phyloP scores from a whole-genome alignment of 2,797 vertebrate species.

The Todus mexicanus region DNA sequence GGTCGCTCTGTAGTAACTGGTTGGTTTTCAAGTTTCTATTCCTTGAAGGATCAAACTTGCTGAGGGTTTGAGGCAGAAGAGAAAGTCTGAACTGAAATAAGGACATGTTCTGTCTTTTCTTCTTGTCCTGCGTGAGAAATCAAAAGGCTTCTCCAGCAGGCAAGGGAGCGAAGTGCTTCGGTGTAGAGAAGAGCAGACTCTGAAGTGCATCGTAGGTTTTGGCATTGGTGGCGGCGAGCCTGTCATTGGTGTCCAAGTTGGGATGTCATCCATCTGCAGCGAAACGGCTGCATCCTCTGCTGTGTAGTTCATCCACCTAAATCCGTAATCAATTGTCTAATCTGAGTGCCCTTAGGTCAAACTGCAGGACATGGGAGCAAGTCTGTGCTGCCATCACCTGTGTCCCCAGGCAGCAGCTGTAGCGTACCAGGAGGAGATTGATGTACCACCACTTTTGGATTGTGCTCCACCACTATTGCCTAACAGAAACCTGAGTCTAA shows the following conservation, averaged over 20 bases:
- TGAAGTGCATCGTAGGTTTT: neutral
- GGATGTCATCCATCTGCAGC: neutral
- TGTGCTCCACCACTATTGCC: neutral
- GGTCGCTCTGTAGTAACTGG: neutral
- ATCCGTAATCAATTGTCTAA: neutral
- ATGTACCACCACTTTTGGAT: too few relatives aligned
- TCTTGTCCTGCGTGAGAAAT: neutral
- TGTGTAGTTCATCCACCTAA: neutral
- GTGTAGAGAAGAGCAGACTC: neutral
- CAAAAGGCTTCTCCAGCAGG: neutral
- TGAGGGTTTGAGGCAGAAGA: neutral
- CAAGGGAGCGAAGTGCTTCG: neutral
- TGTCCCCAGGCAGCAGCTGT: neutral
- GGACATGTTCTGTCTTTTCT: neutral
- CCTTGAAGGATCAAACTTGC: neutral
- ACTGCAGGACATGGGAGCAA: neutral
- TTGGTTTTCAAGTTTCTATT: neutral
- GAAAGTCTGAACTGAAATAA: neutral
- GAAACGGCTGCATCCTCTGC: neutral
- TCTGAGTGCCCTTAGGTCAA: neutral
- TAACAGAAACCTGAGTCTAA: neutral
- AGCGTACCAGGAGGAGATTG: neutral
- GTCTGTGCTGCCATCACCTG: neutral
- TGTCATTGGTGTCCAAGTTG: neutral
- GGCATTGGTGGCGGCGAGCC: accelerated